Evolutionary conservation across 1,140 invertebrate genomes (phyloP), one percentile per base, ranked within the genome.

Genomic region (Euborellia annulipes): DNA sequence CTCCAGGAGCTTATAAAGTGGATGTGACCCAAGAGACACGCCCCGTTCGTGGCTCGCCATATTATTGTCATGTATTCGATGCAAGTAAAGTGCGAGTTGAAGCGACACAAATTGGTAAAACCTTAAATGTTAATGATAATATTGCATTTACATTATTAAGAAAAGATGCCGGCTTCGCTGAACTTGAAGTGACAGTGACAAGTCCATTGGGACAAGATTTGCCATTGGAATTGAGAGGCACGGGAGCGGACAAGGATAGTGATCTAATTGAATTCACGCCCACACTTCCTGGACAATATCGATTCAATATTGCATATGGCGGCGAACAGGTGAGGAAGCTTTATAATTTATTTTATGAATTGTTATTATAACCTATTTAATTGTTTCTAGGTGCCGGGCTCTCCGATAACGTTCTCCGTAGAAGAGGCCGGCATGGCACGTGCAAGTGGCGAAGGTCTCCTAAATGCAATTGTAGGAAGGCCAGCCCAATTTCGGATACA

Each of bases 61-160:
- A 92, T 65, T 83, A 77, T 47, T 95, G 93, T 57, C 88, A 97
- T 63, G 85, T 91, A 1, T 95, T 89, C 59, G 92, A 98, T 66
- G 75, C 89, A 9, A 76, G 75, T 34, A 85, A 82, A 68, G 75
- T 82, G 3, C 72, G 72, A 50, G 59, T 85, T 18, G 73, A 79
- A 46, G 79, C 82, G 47, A 4, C 23, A 6, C 23, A 48, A 32
- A 66, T 86, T 17, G 80, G 78, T 19, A 78, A 76, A n/a, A 83
- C 80, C 37, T 73, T 89, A 38, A 78, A 83, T 19, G 75, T 89
- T 16, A 84, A 88, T 50, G 87, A 88, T 59, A 78, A 78, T 21
- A 83, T 90, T 49, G 76, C 75, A 27, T 85, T 91, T 53, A 84
- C 82, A 70, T 89, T 96, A 41, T 80, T 85, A 55, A 79, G 82